phyloP scores from a whole-genome alignment of 2,797 vertebrate species.

The Sebastiscus albofasciatus region DNA sequence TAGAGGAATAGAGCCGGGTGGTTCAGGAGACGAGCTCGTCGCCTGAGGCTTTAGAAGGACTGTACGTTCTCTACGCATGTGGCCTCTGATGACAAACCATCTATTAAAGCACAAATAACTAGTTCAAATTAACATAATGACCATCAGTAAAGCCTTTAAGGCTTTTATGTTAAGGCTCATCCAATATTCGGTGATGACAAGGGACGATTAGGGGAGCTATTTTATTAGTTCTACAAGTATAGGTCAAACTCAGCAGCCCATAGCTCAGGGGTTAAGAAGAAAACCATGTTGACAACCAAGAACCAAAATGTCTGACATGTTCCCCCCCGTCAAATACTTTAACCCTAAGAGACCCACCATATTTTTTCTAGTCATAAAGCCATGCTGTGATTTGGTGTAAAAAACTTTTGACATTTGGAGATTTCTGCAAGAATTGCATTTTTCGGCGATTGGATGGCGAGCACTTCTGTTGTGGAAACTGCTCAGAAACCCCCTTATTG shows the following conservation, averaged over 20 bases:
- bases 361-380: too few species aligned
- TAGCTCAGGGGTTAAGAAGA: not conserved
- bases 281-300: not conserved
- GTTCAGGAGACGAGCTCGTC: not conserved
- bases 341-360: too few species aligned
- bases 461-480: too few species aligned
- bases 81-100: slow-evolving; percentile 7
- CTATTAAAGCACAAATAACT: slow-evolving; percentile 3
- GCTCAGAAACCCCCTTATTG: too few species aligned
- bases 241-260: not conserved
- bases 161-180: not conserved
- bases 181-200: not conserved
- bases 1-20: not conserved
- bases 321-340: too few species aligned
- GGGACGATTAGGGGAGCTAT: not conserved
- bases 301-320: not conserved
- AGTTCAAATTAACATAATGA: slow-evolving; percentile 8
- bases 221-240: not conserved
- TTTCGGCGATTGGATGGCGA: too few species aligned
- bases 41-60: not conserved
- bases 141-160: not conserved
- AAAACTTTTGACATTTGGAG: too few species aligned
- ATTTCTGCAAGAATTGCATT: too few species aligned
- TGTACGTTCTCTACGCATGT: not conserved
- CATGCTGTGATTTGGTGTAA: too few species aligned